Conservation (phyloP, 2,888 invertebrate genomes). For the Parnassius smintheus region DNA sequence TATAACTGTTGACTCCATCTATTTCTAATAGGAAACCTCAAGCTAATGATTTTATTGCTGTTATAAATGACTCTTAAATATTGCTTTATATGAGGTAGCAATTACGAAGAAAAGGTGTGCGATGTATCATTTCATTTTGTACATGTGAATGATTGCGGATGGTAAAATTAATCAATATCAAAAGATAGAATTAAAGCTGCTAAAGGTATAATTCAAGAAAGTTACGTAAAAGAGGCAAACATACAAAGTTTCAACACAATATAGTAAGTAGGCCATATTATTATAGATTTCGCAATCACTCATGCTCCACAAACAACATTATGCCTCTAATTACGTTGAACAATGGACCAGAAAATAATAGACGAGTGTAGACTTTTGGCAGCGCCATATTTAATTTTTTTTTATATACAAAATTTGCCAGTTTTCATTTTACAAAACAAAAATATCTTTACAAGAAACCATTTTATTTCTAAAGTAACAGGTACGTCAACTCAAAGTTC, state of each 20-base stretch:
- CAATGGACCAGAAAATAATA: constrained; percentile 48
- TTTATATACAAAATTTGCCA: constrained; percentile 52
- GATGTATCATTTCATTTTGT: neutral
- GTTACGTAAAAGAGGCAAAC: constrained; percentile 22
- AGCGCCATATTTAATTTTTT: constrained; percentile 57
- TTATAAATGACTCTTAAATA: no score
- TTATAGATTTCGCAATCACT: constrained; percentile 68
- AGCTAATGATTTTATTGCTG: no score
- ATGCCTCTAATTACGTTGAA: constrained; percentile 41
- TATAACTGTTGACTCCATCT: no score
- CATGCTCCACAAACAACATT: constrained; percentile 50
- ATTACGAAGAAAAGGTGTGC: neutral
- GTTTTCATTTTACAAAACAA: constrained; percentile 45
- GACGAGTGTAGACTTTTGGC: constrained; percentile 49
- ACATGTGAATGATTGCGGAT: neutral
- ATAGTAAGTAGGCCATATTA: constrained; percentile 64
- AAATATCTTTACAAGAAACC: constrained; percentile 36
- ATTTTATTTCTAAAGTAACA: constrained; percentile 66
- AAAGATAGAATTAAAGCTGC: constrained; percentile 7
- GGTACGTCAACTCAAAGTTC: constrained; percentile 76
- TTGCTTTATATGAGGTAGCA: no score
- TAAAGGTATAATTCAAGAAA: constrained; percentile 16
- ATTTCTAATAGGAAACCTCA: no score
- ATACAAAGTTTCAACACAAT: constrained; percentile 20
- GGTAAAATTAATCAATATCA: constrained; percentile 6